Conservation (phyloP, 1,140 invertebrate species). For the Brachionus rotundiformis region DNA sequence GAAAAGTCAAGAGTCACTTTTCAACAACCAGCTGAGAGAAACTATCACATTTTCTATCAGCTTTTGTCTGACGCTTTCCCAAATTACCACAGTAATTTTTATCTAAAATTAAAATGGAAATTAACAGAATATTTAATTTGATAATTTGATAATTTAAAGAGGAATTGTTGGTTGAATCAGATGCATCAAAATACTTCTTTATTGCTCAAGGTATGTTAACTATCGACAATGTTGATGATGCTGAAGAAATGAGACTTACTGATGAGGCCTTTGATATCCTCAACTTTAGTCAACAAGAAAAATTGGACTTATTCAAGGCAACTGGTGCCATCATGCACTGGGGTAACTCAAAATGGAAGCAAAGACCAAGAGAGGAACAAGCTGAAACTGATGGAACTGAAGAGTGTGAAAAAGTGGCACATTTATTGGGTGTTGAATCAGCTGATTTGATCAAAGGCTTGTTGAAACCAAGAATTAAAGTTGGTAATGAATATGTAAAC, state of each 20-base stretch:
- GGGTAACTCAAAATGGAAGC: constrained; percentile 99
- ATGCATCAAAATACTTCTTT: constrained; percentile 83
- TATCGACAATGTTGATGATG: constrained; percentile 92
- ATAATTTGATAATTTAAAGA: constrained; percentile 67
- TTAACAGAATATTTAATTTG: background rate
- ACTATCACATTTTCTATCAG: constrained; percentile 99
- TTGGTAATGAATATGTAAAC: constrained; percentile 88
- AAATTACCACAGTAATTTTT: constrained; percentile 60
- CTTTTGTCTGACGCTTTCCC: constrained; percentile 85
- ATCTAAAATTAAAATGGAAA: background rate
- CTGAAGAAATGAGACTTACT: constrained; percentile 85
- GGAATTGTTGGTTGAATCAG: constrained; percentile 78
- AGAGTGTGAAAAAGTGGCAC: constrained; percentile 90
- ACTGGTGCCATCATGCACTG: constrained; percentile 96
- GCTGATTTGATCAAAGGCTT: constrained; percentile 69
- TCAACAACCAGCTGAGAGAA: constrained; percentile 91
- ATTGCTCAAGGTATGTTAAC: constrained; percentile 94
- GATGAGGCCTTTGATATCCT: constrained; percentile 97
- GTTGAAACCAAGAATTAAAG: constrained; percentile 69
- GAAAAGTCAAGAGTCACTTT: constrained; percentile 99
- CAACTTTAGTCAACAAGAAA: constrained; percentile 93
- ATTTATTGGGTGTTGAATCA: constrained; percentile 73
- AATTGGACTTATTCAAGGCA: constrained; percentile 92
- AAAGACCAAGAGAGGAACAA: constrained; percentile 98
- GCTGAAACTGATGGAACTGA: constrained; percentile 94